Base-by-base conservation (phyloP, 2,113 vertebrate genomes). In the Sorex araneus region DNA sequence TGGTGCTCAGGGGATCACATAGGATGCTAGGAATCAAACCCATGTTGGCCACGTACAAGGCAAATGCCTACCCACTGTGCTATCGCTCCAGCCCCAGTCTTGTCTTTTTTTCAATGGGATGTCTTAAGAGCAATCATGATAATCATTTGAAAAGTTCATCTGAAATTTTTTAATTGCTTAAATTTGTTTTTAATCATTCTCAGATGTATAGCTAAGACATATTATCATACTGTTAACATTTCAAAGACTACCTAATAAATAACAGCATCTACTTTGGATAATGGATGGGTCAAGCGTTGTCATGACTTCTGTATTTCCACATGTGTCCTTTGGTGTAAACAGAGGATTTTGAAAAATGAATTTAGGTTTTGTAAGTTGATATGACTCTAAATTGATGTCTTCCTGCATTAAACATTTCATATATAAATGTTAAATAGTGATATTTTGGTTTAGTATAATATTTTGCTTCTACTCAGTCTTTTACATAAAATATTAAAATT, bases 131-230 rank as follows among this genome's bases (percentile, higher is more conserved):
- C 32, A 78, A n/a, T 67, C 45, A 81, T 94, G 77, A 69, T 40
- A 40, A 40, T 40, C 40, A 89, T 78, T 34, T 89, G 84, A 50
- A 50, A 7, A 63, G 32, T 74, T 23, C 12, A 81, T 34, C n/a
- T 67, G 79, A 90, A 95, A 90, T 63, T 90, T 90, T 87, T 84
- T 83, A 82, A 82, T 76, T 30, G 25, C 83, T 90, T 90, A 87
- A 69, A 87, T 95, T 92, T 93, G 70, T 45, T 87, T 50, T 50
- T 95, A 95, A 94, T 95, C 90, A 95, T 76, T 47, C 16, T 77
- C 34, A 92, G 93, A 75, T 36, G 43, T 45, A 78, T 83, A 93
- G 30, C 93, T 79, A 90, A 91, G 95, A 94, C 77, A 89, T 79
- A 91, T 66, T 96, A 90, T 77, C 54, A 90, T 74, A 60, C 10